Evolutionary conservation across 2,888 invertebrate genomes (phyloP).

Genomic region (Chaitophorus viminalis): DNA sequence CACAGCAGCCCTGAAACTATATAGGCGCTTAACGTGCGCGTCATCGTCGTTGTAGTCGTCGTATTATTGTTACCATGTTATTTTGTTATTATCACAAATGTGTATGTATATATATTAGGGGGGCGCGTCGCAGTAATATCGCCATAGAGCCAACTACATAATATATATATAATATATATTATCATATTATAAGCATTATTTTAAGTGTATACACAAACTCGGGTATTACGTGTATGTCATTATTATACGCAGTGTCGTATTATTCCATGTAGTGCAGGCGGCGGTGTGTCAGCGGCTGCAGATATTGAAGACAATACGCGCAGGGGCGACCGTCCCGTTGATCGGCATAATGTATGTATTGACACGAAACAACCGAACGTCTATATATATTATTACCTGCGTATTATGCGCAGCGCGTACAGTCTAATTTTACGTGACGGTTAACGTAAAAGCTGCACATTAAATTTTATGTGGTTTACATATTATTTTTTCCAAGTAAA

Average conservation of each 20-base stretch:
- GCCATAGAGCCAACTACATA: not conserved
- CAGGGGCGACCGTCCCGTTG: not conserved
- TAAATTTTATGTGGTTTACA: no score
- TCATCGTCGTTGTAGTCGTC: no score
- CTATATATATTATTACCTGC: not conserved
- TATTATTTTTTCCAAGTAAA: no score
- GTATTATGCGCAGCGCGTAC: not conserved
- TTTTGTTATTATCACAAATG: not conserved
- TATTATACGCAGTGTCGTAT: not conserved
- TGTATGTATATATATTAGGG: no score
- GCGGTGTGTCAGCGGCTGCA: not conserved
- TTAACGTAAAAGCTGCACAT: not conserved
- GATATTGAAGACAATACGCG: not conserved
- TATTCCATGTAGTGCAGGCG: not conserved
- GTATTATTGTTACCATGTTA: not conserved
- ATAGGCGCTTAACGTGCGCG: not conserved
- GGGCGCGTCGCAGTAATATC: not conserved
- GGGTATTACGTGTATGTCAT: not conserved
- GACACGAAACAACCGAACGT: conserved; percentile 26
- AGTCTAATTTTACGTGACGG: not conserved
- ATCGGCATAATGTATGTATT: conserved; percentile 44
- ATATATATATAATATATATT: not conserved
- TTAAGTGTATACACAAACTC: not conserved
- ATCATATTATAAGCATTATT: not conserved
- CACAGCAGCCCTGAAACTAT: not conserved